A percentile compares a stretch with the other conserved stretches of the same genome.
phyloP scores from a whole-genome alignment of 2,888 invertebrate genomes.

The Sinohyriopsis cumingii region DNA sequence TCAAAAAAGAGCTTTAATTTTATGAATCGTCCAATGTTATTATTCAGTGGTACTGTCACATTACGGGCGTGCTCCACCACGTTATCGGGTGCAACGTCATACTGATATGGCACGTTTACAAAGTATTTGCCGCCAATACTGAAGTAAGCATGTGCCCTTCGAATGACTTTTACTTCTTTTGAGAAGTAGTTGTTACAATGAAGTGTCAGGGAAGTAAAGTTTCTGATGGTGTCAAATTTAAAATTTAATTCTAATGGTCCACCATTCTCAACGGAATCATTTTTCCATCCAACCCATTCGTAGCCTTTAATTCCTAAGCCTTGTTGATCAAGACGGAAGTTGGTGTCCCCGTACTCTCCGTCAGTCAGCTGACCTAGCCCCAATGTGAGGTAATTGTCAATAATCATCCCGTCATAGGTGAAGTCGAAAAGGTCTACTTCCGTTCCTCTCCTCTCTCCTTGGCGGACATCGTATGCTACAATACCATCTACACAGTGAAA shows the following conservation, averaged over 20 bases:
- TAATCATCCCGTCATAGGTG: slow-evolving; percentile 86
- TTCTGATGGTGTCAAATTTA: slow-evolving; percentile 90
- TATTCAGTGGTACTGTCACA: slow-evolving; percentile 86
- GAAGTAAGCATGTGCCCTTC: slow-evolving; percentile 85
- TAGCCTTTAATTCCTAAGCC: slow-evolving; percentile 79
- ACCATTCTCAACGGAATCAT: slow-evolving; percentile 78
- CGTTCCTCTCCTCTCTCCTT: slow-evolving; percentile 86
- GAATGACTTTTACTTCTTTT: slow-evolving; percentile 88
- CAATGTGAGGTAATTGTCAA: slow-evolving; percentile 76
- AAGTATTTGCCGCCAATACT: slow-evolving; percentile 84
- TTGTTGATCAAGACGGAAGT: slow-evolving; percentile 80
- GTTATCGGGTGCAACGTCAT: slow-evolving; percentile 80
- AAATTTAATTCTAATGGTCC: slow-evolving; percentile 83
- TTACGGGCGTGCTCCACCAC: slow-evolving; percentile 87
- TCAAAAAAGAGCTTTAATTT: slow-evolving; percentile 84
- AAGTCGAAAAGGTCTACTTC: slow-evolving; percentile 88
- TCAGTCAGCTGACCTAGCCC: slow-evolving; percentile 89
- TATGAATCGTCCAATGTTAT: slow-evolving; percentile 86
- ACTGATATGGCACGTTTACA: slow-evolving; percentile 82
- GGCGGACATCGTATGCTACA: slow-evolving; percentile 90
- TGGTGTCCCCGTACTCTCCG: slow-evolving; percentile 84
- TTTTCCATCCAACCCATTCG: slow-evolving; percentile 93
- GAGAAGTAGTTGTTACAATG: slow-evolving; percentile 90
- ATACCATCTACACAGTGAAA: slow-evolving; percentile 80
- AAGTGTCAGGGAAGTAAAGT: slow-evolving; percentile 87